These are phyloP conservation scores for Cliona cf. orientalis DNA, from an alignment of 37 sponge, comb jelly and placozoan species.

Conservation along the genomic window DNA sequence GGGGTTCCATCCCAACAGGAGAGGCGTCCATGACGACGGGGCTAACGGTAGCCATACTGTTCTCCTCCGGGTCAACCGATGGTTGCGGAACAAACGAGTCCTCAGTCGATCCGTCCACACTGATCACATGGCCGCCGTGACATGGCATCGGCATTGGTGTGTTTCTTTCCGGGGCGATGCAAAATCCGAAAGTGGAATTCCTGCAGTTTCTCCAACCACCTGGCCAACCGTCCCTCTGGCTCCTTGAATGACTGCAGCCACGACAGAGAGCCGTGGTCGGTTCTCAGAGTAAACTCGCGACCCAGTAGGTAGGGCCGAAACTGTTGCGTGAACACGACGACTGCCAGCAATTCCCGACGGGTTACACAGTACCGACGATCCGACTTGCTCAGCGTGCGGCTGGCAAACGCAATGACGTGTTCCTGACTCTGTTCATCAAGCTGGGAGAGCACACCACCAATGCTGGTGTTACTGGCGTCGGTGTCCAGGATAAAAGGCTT, in stretches of 20 bases:
- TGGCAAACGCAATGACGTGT: constrained; percentile 26
- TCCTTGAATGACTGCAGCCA: constrained; percentile 51
- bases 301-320: constrained; percentile 52
- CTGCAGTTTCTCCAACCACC: constrained; percentile 37
- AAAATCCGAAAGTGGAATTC: constrained; percentile 29
- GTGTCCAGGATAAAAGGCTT: constrained; percentile 48
- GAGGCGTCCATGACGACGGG: no score
- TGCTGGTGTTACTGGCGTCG: constrained; percentile 41
- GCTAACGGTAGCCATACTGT: no score
- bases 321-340: no score
- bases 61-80: not conserved
- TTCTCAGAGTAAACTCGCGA: constrained; percentile 17
- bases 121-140: constrained; percentile 21
- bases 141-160: constrained; percentile 29
- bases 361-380: no score
- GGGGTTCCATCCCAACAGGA: not conserved
- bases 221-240: constrained; percentile 33
- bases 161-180: constrained; percentile 44
- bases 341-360: no score
- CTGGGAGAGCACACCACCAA: constrained; percentile 54
- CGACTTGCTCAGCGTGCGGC: no score
- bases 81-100: not conserved
- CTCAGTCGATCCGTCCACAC: constrained; percentile 13
- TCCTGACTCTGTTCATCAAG: constrained; percentile 21
- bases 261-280: constrained; percentile 31